Evolutionary conservation across 2,113 vertebrate species (phyloP), one percentile per base, ranked within the genome.

Genomic region (Psittacula cyanocephala): DNA sequence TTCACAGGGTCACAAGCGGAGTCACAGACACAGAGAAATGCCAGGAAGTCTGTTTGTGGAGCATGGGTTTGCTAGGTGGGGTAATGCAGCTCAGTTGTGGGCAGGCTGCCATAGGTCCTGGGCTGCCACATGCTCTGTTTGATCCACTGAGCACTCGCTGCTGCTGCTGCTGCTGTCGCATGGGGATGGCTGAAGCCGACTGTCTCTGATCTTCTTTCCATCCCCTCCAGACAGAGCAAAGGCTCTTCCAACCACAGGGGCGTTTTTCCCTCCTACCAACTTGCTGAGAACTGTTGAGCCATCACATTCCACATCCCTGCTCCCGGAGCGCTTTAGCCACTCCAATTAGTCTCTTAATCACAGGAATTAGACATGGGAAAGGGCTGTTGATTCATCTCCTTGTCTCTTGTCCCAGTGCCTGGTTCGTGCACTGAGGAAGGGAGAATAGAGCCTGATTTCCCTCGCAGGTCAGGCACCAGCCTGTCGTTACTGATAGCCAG

Each of bases 21-120:
- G 92, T 94, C 95, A 76, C 95, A 91, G 96, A 97, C 71, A 0
- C 83, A 97, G 82, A 94, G 94, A 94, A 97, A 97, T 97, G 91
- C 96, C 95, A 79, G 89, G 63, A 91, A 95, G 94, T 92, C 95
- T 96, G 83, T 81, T 86, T 88, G 86, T 78, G 77, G 92, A 93
- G 65, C 83, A 64, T 25, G 63, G 31, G 60, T 76, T 86, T 50
- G 80, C 78, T 90, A 93, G 96, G 93, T 95, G 90, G 85, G 80
- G 84, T 10, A 71, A 71, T 24, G 82, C 57, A 46, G 82, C 70
- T 74, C 22, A 89, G 43, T 25, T 31, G 53, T 31, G 6, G 65
- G 37, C 76, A 31, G 78, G 74, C n/a, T 7, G 94, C 78, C 74
- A 13, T 5, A 7, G 89, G 33, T 46, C 77, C 76, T 12, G 28